Percentiles rank a stretch among this genome's conserved stretches.
Conservation (phyloP, 2,888 invertebrate genomes). For the Pelosia muscerda region DNA sequence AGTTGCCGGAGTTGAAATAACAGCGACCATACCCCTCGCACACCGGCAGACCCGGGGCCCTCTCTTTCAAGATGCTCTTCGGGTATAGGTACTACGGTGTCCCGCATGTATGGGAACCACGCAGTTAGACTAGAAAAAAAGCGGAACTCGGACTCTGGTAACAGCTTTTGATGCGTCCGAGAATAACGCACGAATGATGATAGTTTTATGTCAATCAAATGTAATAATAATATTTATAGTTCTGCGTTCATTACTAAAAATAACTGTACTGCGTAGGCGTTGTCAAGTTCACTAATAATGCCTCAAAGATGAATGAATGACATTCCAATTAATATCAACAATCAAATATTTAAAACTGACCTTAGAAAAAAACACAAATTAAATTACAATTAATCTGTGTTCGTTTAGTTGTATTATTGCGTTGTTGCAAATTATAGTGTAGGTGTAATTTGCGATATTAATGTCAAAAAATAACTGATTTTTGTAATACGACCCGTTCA, state of each 20-base stretch:
- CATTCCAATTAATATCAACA: conserved; percentile 10
- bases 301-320: conserved; percentile 10
- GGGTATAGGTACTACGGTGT: no score
- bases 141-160: no score
- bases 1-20: no score
- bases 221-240: neutral
- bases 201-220: neutral
- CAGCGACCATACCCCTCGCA: no score
- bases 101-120: no score
- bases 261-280: conserved; percentile 11
- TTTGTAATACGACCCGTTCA: neutral
- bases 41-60: no score
- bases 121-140: no score
- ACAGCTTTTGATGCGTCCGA: no score
- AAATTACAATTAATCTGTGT: conserved; percentile 10
- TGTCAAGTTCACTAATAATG: conserved; percentile 7
- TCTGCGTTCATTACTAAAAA: neutral
- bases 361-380: conserved; percentile 21
- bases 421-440: conserved; percentile 19
- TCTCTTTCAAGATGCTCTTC: no score
- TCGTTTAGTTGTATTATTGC: conserved; percentile 15
- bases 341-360: conserved; percentile 24
- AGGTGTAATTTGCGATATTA: conserved; percentile 17
- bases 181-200: no score
- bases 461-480: neutral